These are phyloP conservation scores for Anarsia innoxiella DNA, from an alignment of 2,888 invertebrate genomes.

Conservation along the genomic window DNA sequence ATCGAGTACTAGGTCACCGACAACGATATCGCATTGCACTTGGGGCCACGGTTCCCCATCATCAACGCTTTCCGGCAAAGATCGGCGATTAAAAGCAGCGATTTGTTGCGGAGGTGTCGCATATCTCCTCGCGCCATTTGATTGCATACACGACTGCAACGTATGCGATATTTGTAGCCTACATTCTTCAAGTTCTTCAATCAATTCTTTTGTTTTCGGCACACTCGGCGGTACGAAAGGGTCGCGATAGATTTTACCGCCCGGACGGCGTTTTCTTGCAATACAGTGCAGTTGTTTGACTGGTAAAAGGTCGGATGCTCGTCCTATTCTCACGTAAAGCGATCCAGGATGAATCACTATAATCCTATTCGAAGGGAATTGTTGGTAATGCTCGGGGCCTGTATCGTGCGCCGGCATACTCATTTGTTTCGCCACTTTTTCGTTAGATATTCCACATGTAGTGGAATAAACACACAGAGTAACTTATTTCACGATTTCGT, in stretches of 20 bases:
- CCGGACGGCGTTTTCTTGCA: conserved; percentile 78
- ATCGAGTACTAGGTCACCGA: conserved; percentile 86
- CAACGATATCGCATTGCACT: conserved; percentile 78
- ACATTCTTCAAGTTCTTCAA: conserved; percentile 88
- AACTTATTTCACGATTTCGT: no score
- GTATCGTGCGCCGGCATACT: conserved; percentile 55
- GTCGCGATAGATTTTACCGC: conserved; percentile 76
- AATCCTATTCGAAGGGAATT: conserved; percentile 85
- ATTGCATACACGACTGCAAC: conserved; percentile 89
- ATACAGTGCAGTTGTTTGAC: conserved; percentile 90
- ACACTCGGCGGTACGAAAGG: conserved; percentile 79
- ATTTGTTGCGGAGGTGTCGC: conserved; percentile 94
- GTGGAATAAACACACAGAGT: no score
- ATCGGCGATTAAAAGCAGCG: conserved; percentile 88
- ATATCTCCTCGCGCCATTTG: conserved; percentile 85
- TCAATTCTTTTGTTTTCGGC: conserved; percentile 79
- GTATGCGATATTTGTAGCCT: conserved; percentile 88
- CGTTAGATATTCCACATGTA: no score
- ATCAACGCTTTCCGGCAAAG: conserved; percentile 79
- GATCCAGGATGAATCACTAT: conserved; percentile 98
- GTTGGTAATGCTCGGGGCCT: conserved; percentile 69
- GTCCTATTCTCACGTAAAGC: conserved; percentile 88
- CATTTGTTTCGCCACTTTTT: no score
- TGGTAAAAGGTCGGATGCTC: conserved; percentile 93
- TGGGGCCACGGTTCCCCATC: conserved; percentile 78